Conservation (phyloP, 1,140 invertebrate species). For the Drosophila asahinai region DNA sequence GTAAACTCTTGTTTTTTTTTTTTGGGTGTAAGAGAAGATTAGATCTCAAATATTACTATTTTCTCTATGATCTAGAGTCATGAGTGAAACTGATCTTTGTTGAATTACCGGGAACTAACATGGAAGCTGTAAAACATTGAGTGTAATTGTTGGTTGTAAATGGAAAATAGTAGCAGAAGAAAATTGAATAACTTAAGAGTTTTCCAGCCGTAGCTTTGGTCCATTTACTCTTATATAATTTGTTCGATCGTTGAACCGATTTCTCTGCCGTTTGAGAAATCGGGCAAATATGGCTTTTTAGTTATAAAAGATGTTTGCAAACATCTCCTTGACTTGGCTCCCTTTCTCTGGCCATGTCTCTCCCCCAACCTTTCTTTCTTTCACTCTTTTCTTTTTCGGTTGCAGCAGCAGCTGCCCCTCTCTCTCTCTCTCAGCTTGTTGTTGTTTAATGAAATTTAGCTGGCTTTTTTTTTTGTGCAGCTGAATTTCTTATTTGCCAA, state of each 20-base stretch:
- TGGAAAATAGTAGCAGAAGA: neutral
- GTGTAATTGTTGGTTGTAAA: slow-evolving; percentile 6
- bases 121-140: slow-evolving; percentile 6
- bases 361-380: slow-evolving; percentile 19
- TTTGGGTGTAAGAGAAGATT: too few species aligned
- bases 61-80: neutral
- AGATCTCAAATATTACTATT: neutral
- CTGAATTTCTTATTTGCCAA: slow-evolving; percentile 84
- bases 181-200: slow-evolving; percentile 6
- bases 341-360: slow-evolving; percentile 13
- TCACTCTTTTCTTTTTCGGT: slow-evolving; percentile 17
- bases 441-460: slow-evolving; percentile 75
- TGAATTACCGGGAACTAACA: neutral
- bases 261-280: neutral
- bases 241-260: slow-evolving; percentile 25
- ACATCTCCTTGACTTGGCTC: neutral
- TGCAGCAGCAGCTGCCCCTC: slow-evolving; percentile 49
- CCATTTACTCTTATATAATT: slow-evolving; percentile 14
- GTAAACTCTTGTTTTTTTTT: too few species aligned
- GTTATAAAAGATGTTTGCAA: neutral
- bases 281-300: neutral
- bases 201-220: neutral
- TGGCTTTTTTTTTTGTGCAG: slow-evolving; percentile 60
- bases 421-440: slow-evolving; percentile 43
- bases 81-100: neutral